A percentile compares a stretch with the other conserved stretches of the same genome.
Evolutionary conservation across 2,113 vertebrate genomes (phyloP).

Genomic region (Rhinoderma darwinii): DNA sequence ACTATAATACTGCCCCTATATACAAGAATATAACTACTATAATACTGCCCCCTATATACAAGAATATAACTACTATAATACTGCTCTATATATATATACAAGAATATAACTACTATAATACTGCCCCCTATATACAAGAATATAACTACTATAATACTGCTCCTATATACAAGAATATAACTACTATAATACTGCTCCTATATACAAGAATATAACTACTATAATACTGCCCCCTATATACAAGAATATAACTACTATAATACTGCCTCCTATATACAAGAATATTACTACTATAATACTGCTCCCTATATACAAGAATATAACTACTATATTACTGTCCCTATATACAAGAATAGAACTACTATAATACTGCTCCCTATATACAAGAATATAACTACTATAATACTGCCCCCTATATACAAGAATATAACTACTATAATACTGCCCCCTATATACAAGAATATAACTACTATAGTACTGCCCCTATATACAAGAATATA

Average conservation of each 20-base stretch:
- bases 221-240: neutral
- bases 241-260: conserved; percentile 6
- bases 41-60: neutral
- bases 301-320: too few species aligned
- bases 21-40: neutral
- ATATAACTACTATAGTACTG: conserved; percentile 2
- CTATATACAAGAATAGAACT: conserved; percentile 13
- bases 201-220: neutral
- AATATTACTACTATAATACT: conserved; percentile 7
- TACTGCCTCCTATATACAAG: conserved; percentile 4
- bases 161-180: too few species aligned
- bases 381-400: neutral
- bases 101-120: too few species aligned
- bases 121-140: too few species aligned
- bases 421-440: neutral
- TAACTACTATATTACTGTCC: neutral
- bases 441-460: neutral
- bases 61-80: neutral
- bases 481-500: neutral
- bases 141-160: too few species aligned
- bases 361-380: conserved; percentile 6
- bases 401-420: neutral
- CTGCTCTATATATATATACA: too few species aligned
- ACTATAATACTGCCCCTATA: neutral
- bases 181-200: too few species aligned